Base-by-base conservation (phyloP, 1,140 invertebrate species). In the Pachyrhynchus sulphureomaculatus region DNA sequence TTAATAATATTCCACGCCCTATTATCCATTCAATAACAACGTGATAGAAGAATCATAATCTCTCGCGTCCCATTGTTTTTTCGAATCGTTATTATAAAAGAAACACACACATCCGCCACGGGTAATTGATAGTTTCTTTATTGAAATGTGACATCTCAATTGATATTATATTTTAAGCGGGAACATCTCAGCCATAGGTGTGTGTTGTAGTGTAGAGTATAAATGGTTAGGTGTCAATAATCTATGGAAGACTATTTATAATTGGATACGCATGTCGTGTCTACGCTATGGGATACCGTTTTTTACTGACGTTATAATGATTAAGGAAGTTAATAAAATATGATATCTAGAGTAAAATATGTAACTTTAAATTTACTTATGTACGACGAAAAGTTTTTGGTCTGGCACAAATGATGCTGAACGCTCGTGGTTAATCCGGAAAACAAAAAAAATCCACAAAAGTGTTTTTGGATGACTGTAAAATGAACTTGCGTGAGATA, bases 161-260 rank as follows among this genome's bases (percentile, higher is more conserved):
- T 45, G 53, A 56, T 56, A n/a, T n/a, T n/a, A 34, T 33, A 56
- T 56, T 45, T 56, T 13, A 56, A 34, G 24, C 24, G 13, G 24
- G 20, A 13, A 34, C 41, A 21, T 39, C 33, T 41, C 42, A 33
- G 24, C 18, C 51, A 45, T 54, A 56, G 53, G 53, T 56, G 53
- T 56, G 53, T 23, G 39, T 56, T 41, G 39, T 45, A 41, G 24
- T 54, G 51, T 56, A 45, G 36, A 13, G 39, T 41, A 56, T 56
- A 56, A 56, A 56, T 56, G 53, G 29, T 26, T 21, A 56, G 41
- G 53, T 56, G 53, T 56, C 53, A 56, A 56, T 56, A 56, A 45
- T 56, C 53, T 56, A 24, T 56, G 34, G 39, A 26, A 56, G 53
- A 18, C 42, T 29, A 56, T 56, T 56, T 56, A 56, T 33, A 51